Evolutionary conservation across 1,140 invertebrate species (phyloP).

Genomic region (Uloborus diversus): DNA sequence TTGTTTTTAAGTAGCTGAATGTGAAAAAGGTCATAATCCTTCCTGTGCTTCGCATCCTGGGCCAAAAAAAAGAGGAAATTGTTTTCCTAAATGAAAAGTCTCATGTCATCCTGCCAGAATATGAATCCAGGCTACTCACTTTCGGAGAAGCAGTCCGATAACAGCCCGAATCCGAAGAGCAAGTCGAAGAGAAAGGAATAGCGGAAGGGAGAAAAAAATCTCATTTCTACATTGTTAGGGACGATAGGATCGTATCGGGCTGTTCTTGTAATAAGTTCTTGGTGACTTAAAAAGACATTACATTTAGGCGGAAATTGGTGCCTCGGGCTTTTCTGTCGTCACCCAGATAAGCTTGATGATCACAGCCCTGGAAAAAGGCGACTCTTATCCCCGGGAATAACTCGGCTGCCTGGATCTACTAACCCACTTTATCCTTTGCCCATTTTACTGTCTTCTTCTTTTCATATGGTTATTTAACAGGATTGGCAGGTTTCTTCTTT

Average conservation of each 20-base stretch:
- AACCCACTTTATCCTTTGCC: conserved; percentile 24
- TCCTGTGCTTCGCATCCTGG: conserved; percentile 28
- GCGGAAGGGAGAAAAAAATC: conserved; percentile 1
- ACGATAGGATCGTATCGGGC: conserved; percentile 41
- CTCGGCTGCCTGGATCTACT: not conserved
- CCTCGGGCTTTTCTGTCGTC: conserved; percentile 29
- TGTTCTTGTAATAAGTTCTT: conserved; percentile 44
- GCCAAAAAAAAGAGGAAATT: conserved; percentile 43
- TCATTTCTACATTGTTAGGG: conserved; percentile 6
- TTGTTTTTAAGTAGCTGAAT: not conserved
- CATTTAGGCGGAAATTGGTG: conserved; percentile 54
- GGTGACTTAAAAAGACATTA: conserved; percentile 56
- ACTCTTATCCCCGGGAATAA: not conserved
- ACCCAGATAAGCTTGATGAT: conserved; percentile 51
- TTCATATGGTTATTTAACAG: too few species aligned
- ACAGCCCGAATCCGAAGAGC: not conserved
- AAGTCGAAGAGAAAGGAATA: not conserved
- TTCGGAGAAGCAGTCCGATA: conserved; percentile 23
- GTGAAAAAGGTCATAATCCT: not conserved
- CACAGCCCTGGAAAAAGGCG: conserved; percentile 13
- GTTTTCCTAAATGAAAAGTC: conserved; percentile 52
- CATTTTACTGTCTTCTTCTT: not conserved
- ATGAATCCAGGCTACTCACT: conserved; percentile 39
- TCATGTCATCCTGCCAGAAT: conserved; percentile 15
- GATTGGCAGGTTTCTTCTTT: too few species aligned